These are phyloP conservation scores for Xiphydria camelus DNA, from an alignment of 2,888 invertebrate genomes.

Conservation along the genomic window DNA sequence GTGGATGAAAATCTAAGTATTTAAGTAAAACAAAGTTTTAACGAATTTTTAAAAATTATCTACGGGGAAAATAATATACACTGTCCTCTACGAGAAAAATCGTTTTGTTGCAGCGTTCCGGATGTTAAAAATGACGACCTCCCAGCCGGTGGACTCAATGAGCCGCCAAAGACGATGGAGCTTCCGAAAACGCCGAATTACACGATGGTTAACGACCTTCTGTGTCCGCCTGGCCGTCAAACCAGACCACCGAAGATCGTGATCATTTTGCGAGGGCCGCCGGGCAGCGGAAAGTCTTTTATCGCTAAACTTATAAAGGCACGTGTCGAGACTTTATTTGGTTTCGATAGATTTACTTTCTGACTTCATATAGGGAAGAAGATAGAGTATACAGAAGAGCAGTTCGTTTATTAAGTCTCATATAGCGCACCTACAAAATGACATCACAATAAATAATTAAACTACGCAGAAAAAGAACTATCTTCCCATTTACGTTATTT, in stretches of 20 bases:
- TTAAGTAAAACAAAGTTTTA: neutral
- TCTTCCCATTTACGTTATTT: too few species aligned
- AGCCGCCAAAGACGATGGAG: constrained; percentile 44
- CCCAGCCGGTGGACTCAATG: neutral
- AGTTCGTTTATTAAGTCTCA: neutral
- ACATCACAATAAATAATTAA: too few species aligned
- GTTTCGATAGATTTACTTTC: too few species aligned
- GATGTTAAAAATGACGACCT: constrained; percentile 12
- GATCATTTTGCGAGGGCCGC: constrained; percentile 88
- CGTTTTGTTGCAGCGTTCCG: constrained; percentile 12
- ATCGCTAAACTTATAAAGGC: constrained; percentile 86
- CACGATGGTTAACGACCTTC: constrained; percentile 80
- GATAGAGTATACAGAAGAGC: neutral
- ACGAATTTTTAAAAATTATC: neutral
- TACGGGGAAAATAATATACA: neutral
- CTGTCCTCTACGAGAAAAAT: neutral
- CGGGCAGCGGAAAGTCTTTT: constrained; percentile 93
- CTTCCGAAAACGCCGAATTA: constrained; percentile 52
- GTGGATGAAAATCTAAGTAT: too few species aligned
- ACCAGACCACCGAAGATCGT: constrained; percentile 81
- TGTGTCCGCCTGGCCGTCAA: constrained; percentile 78
- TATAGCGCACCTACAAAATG: too few species aligned
- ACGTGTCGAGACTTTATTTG: too few species aligned
- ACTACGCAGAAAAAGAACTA: too few species aligned
- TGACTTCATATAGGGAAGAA: too few species aligned